Evolutionary conservation across 2,888 invertebrate genomes (phyloP), one percentile per base, ranked within the genome.

Genomic region (Clepsis dumicolana): DNA sequence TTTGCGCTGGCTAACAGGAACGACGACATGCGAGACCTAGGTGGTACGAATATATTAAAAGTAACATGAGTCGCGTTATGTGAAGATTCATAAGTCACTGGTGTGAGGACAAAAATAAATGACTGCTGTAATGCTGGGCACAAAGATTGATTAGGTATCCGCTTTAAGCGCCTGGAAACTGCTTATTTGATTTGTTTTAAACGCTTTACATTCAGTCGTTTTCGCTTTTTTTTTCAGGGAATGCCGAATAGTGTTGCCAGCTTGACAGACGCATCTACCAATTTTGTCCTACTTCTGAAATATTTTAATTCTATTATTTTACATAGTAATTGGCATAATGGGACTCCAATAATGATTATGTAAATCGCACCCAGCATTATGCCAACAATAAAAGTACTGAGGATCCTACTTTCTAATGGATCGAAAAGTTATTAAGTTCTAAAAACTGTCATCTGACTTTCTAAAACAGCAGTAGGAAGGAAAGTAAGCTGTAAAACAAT

Each of bases 361-460:
- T 41, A 27, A 59, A 41, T 41, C 38, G 38, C 4, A 25, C 24
- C 57, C 12, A 12, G 14, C 35, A 41, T 53, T 57, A 65, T 65
- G 57, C 64, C 57, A 64, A 57, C 3, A 16, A n/a, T 53, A 48
- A 52, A 62, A 54, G 14, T 10, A 63, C 41, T 62, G 10, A 16
- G n/a, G n/a, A n/a, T 32, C 12, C 4, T 8, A 27, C 57, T 57
- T 65, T 65, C 64, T 57, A 64, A 65, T 27, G 8, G 16, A 38
- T 50, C 29, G 21, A 50, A 16, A 24, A 16, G 35, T 25, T 25
- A 63, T 38, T 27, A 50, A 35, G 48, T 48, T 64, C n/a, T 24
- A 14, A 57, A 65, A 65, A 27, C 24, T 57, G 35, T 29, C 25
- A 57, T 24, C 25, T 48, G 16, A 48, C 64, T 64, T 64, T 64